Evolutionary conservation across 2,113 vertebrate species (phyloP).

Genomic region (Equus przewalskii): DNA sequence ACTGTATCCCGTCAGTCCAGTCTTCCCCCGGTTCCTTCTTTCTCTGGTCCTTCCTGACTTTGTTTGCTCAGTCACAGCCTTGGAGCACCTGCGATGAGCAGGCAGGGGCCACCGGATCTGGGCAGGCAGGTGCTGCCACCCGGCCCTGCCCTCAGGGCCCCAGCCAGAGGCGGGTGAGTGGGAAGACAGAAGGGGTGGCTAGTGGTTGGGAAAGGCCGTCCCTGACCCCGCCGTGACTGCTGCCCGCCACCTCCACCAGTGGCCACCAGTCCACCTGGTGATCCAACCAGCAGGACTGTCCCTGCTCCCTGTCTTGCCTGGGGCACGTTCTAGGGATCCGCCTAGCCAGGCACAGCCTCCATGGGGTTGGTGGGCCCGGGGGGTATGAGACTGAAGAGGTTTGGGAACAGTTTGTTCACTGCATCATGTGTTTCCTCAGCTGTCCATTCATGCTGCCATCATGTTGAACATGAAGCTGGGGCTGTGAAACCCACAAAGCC

Average conservation of each 20-base stretch:
- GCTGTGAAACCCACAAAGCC: background rate
- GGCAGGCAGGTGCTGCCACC: too few species aligned
- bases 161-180: too few species aligned
- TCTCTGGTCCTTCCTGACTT: background rate
- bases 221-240: background rate
- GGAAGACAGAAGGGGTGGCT: background rate
- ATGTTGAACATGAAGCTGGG: background rate
- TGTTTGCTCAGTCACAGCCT: background rate
- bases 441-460: background rate
- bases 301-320: too few species aligned
- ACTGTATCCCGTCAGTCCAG: background rate
- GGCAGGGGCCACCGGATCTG: background rate
- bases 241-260: background rate
- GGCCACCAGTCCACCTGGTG: background rate
- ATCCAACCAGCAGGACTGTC: too few species aligned
- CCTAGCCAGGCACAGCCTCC: background rate
- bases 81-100: fast-evolving
- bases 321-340: background rate
- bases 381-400: background rate
- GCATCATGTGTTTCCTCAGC: background rate
- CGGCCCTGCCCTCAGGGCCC: too few species aligned
- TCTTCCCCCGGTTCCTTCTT: background rate
- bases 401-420: too few species aligned
- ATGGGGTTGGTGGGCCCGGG: background rate
- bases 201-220: background rate